Base-by-base conservation (phyloP, 2,888 invertebrate species). In the Chrysolina haemoptera region DNA sequence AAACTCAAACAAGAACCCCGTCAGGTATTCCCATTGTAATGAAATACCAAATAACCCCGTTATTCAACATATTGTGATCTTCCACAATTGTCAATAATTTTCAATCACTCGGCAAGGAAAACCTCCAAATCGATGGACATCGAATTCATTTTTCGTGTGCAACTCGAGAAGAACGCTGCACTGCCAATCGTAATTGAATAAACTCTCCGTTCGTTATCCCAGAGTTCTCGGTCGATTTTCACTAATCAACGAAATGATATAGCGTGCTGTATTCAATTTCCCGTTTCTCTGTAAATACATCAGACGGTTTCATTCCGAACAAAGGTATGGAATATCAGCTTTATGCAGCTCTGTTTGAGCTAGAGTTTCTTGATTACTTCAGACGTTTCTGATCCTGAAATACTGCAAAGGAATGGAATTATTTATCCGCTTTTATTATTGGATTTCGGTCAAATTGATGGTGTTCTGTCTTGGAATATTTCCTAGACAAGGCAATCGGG, bases 251-350 rank as follows among this genome's bases (percentile, higher is more conserved):
- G 35, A n/a, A 59, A 59, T 59, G 59, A 59, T 59, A 59, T 59
- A 27, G 59, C 59, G 59, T 59, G 59, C 59, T 59, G 35, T 59
- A 59, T 59, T 59, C 59, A 59, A 59, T 59, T 59, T 59, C 59
- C 35, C 59, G 59, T 59, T 59, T 59, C n/a, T 0, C 35, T n/a
- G 59, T 59, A n/a, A 59, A 22, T 10, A 12, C 9, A 53, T 53
- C 53, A 53, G 53, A 53, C 53, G 53, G 53, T 18, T 59, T 59
- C 3, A 27, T 14, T 22, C n/a, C 59, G 35, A 35, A 59, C n/a
- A 27, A n/a, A 5, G 35, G 59, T 27, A 59, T 59, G 35, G 27
- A 59, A 35, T 59, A 35, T 27, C 59, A 14, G 48, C 16, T 14
- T 5, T 55, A 59, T 59, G 59, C 59, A 59, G 12, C 59, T 59